phyloP scores from a whole-genome alignment of 64 coral and sea anemone species.

The Trachythela sp. region DNA sequence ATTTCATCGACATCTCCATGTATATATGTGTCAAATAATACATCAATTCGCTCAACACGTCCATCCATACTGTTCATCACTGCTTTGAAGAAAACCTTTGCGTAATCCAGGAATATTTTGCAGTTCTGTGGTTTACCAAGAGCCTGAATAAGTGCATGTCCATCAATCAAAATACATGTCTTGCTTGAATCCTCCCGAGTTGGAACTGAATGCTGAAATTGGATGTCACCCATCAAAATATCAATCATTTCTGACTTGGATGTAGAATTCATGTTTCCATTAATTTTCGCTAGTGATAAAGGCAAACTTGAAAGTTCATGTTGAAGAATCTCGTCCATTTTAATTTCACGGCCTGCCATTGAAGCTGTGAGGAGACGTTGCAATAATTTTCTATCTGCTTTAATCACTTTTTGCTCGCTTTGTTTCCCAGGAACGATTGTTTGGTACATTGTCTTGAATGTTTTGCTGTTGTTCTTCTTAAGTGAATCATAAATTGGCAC shows the following conservation, averaged over 20 bases:
- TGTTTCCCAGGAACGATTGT: background rate
- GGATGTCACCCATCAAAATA: background rate
- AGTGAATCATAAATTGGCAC: background rate
- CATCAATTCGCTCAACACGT: background rate
- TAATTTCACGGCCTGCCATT: background rate
- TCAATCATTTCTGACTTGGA: background rate
- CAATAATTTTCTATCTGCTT: slow-evolving; percentile 13
- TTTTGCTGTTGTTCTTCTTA: slow-evolving; percentile 2
- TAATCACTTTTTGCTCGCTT: background rate
- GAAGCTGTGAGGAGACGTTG: background rate
- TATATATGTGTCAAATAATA: slow-evolving; percentile 8
- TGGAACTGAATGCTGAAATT: background rate
- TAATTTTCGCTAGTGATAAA: background rate
- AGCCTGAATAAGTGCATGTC: background rate
- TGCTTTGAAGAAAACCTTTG: background rate
- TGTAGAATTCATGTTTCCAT: background rate
- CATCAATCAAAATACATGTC: background rate
- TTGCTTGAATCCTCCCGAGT: background rate
- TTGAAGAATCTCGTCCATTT: background rate
- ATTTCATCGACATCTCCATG: background rate
- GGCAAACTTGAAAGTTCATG: background rate
- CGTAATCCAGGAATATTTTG: background rate
- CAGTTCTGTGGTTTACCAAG: background rate
- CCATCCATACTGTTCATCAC: background rate
- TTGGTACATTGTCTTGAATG: background rate